A percentile compares a stretch with the other conserved stretches of the same genome.
Conservation (phyloP, 2,113 vertebrate species). For the Grallaria varia region DNA sequence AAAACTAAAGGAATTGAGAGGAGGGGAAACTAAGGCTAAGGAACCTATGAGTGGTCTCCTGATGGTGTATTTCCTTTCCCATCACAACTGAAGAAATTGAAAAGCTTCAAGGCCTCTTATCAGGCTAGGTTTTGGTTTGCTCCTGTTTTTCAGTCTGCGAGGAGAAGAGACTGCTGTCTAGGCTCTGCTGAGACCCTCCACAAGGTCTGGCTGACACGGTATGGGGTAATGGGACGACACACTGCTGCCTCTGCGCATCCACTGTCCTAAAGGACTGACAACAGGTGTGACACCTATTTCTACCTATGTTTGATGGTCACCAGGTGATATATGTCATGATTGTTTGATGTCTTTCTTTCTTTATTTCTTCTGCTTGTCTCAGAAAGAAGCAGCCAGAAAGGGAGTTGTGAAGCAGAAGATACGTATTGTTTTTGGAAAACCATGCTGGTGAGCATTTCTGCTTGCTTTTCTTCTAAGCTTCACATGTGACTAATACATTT, state of each 20-base stretch:
- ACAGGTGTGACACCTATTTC: neutral
- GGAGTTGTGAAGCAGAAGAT: neutral
- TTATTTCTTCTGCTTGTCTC: neutral
- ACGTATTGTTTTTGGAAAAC: neutral
- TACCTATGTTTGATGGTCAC: neutral
- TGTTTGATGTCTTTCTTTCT: neutral
- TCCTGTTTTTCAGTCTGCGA: neutral
- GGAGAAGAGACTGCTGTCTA: neutral
- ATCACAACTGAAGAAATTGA: neutral
- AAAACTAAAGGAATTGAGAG: neutral
- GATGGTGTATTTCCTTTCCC: neutral
- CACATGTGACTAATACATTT: accelerated
- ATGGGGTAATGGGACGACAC: accelerated
- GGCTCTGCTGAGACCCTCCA: neutral
- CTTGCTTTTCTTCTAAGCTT: neutral
- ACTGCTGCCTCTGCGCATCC: neutral
- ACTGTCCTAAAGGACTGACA: neutral
- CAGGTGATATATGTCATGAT: neutral
- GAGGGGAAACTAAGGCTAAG: neutral
- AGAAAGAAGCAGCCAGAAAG: neutral
- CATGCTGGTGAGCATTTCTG: neutral
- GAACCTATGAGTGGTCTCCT: neutral
- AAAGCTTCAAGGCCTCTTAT: neutral
- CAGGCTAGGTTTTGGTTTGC: neutral
- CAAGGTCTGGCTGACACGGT: neutral